These are phyloP conservation scores for Agriopis leucophaearia DNA, from an alignment of 2,888 invertebrate species.

Conservation along the genomic window DNA sequence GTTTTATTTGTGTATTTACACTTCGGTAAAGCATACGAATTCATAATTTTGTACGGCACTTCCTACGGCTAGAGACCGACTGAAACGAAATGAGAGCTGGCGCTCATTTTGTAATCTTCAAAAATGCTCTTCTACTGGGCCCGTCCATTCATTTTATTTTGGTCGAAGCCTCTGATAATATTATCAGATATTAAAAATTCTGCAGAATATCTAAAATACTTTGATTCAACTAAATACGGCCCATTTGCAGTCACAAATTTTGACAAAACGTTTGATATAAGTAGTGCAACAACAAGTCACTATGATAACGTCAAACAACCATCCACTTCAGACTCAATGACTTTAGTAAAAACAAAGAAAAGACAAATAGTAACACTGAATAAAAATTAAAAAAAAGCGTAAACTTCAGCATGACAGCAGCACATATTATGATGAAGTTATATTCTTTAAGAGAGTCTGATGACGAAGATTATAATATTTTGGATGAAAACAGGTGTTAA, in stretches of 20 bases:
- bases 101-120: too few species aligned
- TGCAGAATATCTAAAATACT: constrained; percentile 11
- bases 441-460: constrained; percentile 13
- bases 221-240: constrained; percentile 15
- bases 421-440: constrained; percentile 11
- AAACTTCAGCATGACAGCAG: constrained; percentile 7
- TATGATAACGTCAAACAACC: constrained; percentile 15
- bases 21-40: too few species aligned
- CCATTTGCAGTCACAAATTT: background rate
- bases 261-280: constrained; percentile 11
- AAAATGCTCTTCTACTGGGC: too few species aligned
- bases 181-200: constrained; percentile 19
- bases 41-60: too few species aligned
- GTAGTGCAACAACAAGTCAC: constrained; percentile 12
- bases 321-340: constrained; percentile 9
- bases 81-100: too few species aligned
- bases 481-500: constrained; percentile 15
- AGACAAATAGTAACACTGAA: constrained; percentile 9
- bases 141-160: too few species aligned
- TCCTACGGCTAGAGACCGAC: too few species aligned
- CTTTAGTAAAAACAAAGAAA: constrained; percentile 16
- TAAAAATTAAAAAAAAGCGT: background rate
- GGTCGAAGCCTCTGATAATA: constrained; percentile 11
- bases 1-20: too few species aligned
- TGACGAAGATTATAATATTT: constrained; percentile 16